These are phyloP conservation scores for Leptoteleia sp. DNA, from an alignment of 1,140 invertebrate genomes.

Conservation along the genomic window DNA sequence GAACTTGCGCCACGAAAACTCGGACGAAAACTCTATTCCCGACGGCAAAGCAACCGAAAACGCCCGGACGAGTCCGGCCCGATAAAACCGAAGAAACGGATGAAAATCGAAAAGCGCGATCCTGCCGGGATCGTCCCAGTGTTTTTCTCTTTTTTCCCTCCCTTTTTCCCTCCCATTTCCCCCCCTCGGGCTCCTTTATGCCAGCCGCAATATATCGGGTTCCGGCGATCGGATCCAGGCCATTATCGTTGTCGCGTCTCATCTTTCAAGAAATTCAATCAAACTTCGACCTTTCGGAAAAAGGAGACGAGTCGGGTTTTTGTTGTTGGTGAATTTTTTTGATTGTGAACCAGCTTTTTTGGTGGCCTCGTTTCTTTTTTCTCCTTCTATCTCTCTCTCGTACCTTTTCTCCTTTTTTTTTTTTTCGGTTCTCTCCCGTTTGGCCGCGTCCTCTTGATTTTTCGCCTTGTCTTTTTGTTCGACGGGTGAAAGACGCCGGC, in stretches of 20 bases:
- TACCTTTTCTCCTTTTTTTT: too few relatives aligned
- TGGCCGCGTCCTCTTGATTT: too few relatives aligned
- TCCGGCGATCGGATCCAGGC: slow-evolving; percentile 32
- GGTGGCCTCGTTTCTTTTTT: background rate
- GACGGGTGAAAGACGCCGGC: slow-evolving; percentile 15
- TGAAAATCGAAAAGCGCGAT: background rate
- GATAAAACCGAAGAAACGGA: too few relatives aligned
- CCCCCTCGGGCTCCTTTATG: slow-evolving; percentile 1
- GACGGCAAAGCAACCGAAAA: too few relatives aligned
- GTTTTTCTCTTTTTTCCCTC: too few relatives aligned
- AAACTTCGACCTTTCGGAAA: slow-evolving; percentile 50
- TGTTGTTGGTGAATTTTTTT: slow-evolving; percentile 32
- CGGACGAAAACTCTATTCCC: too few relatives aligned
- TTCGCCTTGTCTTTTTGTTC: slow-evolving; percentile 3
- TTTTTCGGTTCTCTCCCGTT: too few relatives aligned
- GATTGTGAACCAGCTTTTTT: slow-evolving; percentile 38
- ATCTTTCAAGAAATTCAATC: slow-evolving; percentile 48
- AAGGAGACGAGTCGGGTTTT: slow-evolving; percentile 33
- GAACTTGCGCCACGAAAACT: too few relatives aligned
- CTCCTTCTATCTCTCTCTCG: background rate
- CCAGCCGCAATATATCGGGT: slow-evolving; percentile 47
- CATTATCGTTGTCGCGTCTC: slow-evolving; percentile 42
- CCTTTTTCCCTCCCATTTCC: too few relatives aligned
- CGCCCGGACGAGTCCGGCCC: too few relatives aligned
- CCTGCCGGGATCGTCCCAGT: background rate